Conservation (phyloP, 92 coral and sea anemone species). For the Pocillopora grandis region DNA sequence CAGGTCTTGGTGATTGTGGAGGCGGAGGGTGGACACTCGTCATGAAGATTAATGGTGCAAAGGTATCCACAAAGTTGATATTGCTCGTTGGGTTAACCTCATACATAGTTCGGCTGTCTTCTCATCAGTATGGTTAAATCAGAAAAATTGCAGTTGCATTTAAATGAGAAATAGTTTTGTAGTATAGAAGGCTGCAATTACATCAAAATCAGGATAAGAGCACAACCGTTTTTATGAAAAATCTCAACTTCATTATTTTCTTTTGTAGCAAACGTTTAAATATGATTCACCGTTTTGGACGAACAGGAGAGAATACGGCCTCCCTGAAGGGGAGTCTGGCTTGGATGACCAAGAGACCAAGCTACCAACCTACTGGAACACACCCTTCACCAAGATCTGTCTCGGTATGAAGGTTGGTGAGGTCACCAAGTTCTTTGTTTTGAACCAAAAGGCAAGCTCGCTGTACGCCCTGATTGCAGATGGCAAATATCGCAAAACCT, state of each 20-base stretch:
- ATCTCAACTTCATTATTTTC: not conserved
- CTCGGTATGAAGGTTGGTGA: conserved; percentile 30
- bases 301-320: conserved; percentile 5
- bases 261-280: conserved; percentile 10
- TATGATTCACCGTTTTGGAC: conserved; percentile 27
- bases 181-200: no score
- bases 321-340: conserved; percentile 7
- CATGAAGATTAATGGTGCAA: conserved; percentile 5
- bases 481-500: conserved; percentile 7
- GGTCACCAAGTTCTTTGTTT: conserved; percentile 17
- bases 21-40: conserved; percentile 20
- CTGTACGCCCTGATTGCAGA: conserved; percentile 34
- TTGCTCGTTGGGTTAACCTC: not conserved
- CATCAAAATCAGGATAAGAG: no score
- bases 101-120: not conserved
- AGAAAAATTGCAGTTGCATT: not conserved
- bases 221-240: no score
- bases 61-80: not conserved
- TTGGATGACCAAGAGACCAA: conserved; percentile 33
- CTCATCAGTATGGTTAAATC: no score
- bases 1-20: conserved; percentile 13
- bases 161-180: no score
- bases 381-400: conserved; percentile 38
- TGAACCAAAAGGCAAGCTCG: conserved; percentile 25
- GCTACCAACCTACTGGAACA: conserved; percentile 47